Base-by-base conservation (phyloP, 2,888 invertebrate genomes). In the Scrobipalpa costella region DNA sequence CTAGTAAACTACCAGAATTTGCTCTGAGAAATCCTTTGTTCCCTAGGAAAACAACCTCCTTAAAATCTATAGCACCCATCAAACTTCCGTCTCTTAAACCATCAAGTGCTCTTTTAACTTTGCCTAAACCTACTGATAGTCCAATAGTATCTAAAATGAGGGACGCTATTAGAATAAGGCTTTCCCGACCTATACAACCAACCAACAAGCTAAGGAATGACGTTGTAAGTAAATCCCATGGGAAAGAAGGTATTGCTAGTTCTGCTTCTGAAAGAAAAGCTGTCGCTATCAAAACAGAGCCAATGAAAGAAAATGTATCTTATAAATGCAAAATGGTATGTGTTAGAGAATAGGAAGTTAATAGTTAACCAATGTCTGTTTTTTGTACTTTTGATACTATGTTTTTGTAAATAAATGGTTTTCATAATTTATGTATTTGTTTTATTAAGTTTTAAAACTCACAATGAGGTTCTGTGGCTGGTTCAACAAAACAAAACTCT, bases 241-340 rank as follows among this genome's bases (percentile, higher is more conserved):
- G 11, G 13, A 47, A 7, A 15, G 50, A 64, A 34, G 77, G 82
- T 64, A 79, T 81, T 80, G 21, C 69, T 21, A 73, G 72, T 58
- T 75, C 83, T 6, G 77, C 81, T 0, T 77, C 84, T n/a, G 74
- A 79, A 38, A 77, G 74, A 58, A 61, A 71, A 36, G 71, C 73
- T 15, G 64, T 72, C 3, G 47, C 70, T 11, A 57, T 63, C 7
- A 40, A 50, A 6, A 36, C 64, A 13, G 66, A 65, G 15, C 63
- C 77, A 0, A 67, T 88, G 36, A 80, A 83, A 70, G 84, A 89
- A 77, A 86, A 88, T 65, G 78, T 83, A 15, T 69, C 85, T 0
- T 90, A 88, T 64, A 84, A 81, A 68, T 90, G 90, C 71, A 83
- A 74, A 68, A 83, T 90, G 83, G 71, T 85, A 34, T 90, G 90